phyloP scores from a whole-genome alignment of 2,797 vertebrate genomes.

The Clarias pachynema region DNA sequence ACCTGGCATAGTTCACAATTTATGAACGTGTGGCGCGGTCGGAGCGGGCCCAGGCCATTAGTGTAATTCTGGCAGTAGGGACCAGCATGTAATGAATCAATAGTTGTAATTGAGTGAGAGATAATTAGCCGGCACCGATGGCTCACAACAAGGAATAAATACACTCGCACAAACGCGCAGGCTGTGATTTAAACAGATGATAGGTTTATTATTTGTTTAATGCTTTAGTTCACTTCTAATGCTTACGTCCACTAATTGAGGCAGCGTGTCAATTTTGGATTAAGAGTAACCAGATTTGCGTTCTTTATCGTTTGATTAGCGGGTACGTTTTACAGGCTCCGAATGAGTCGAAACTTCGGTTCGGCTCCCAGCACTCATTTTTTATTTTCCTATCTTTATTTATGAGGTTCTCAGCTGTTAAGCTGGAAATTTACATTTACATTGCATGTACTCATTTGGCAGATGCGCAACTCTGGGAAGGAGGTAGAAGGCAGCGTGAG shows the following conservation, averaged over 20 bases:
- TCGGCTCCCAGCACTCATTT: neutral
- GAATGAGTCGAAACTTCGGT: neutral
- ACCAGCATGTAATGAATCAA: conserved; percentile 64
- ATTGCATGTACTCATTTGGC: conserved; percentile 25
- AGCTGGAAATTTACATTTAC: conserved; percentile 42
- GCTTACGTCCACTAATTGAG: conserved; percentile 1
- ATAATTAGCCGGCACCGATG: conserved; percentile 67
- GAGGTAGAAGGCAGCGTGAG: neutral
- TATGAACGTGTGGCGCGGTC: conserved; percentile 54
- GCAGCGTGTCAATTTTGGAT: neutral
- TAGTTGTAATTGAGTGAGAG: conserved; percentile 72
- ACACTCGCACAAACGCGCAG: conserved; percentile 36
- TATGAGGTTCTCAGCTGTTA: conserved; percentile 33
- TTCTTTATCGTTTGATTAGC: conserved; percentile 6
- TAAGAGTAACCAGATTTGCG: neutral
- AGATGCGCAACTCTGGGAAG: neutral
- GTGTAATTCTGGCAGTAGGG: conserved; percentile 66
- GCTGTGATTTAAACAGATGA: conserved; percentile 43
- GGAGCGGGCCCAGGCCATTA: conserved; percentile 64
- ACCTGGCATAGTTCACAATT: conserved; percentile 41
- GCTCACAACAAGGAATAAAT: conserved; percentile 66
- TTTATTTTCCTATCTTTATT: conserved; percentile 39
- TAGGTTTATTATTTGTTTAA: conserved; percentile 34
- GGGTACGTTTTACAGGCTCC: neutral
- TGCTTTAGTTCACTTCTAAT: neutral